Percentiles rank a stretch among this genome's conserved stretches.
These are phyloP conservation scores for Pantherophis guttatus DNA, from an alignment of 2,113 vertebrate genomes.

Conservation along the genomic window DNA sequence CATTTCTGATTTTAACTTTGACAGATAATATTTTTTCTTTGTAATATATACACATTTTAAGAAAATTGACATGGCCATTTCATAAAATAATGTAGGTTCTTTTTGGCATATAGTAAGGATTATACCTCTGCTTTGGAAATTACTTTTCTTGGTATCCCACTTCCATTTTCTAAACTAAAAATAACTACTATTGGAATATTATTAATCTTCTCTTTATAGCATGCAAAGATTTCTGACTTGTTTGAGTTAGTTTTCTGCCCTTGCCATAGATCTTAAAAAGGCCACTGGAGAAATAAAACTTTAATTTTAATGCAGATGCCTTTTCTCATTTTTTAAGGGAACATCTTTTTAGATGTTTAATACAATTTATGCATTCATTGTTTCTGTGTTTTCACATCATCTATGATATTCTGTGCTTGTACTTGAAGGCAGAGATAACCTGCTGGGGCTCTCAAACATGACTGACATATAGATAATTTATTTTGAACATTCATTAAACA, in stretches of 20 bases:
- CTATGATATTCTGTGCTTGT: not conserved
- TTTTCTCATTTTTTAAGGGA: not conserved
- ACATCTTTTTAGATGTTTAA: not conserved
- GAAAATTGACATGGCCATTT: not conserved
- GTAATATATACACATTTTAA: constrained; percentile 7
- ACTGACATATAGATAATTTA: not conserved
- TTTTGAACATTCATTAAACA: not conserved
- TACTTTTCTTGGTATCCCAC: not conserved
- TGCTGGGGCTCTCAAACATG: not conserved
- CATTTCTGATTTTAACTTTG: constrained; percentile 37
- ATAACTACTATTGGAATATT: not conserved
- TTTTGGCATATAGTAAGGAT: not conserved
- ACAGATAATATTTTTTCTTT: too few relatives aligned
- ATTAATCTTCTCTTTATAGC: not conserved
- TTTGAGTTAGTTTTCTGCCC: not conserved
- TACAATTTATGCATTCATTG: not conserved
- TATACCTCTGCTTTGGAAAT: not conserved
- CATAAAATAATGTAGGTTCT: not conserved
- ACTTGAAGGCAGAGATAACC: not conserved
- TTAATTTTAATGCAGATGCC: not conserved
- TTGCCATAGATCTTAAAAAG: not conserved
- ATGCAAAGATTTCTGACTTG: not conserved
- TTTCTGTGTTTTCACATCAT: not conserved
- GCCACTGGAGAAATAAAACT: not conserved
- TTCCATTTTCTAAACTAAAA: not conserved